These are phyloP conservation scores for Eretmochelys imbricata DNA, from an alignment of 2,113 vertebrate species.

Conservation along the genomic window DNA sequence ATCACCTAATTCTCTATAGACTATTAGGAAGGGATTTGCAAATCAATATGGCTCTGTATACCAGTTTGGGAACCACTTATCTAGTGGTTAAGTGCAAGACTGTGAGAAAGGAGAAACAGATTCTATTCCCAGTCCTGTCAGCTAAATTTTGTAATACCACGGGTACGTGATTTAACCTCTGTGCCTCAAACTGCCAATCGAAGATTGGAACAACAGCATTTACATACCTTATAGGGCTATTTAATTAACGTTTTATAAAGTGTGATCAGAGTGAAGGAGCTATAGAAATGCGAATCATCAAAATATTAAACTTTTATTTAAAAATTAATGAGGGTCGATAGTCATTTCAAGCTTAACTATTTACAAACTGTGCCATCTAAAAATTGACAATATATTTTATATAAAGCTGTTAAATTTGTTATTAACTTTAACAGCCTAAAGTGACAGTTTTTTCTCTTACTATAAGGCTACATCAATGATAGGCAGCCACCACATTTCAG, in stretches of 20 bases:
- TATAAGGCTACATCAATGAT: neutral
- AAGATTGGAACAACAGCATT: neutral
- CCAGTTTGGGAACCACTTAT: neutral
- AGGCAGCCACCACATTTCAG: neutral
- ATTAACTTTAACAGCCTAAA: neutral
- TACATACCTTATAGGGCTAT: neutral
- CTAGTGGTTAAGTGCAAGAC: neutral
- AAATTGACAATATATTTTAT: neutral
- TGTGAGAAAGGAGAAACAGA: neutral
- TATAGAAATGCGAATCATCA: fast-evolving
- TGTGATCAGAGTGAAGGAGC: neutral
- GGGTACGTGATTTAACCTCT: neutral
- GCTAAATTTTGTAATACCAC: neutral
- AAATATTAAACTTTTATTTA: neutral
- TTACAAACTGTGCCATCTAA: neutral
- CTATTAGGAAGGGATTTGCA: neutral
- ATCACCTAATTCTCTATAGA: neutral
- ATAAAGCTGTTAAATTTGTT: neutral
- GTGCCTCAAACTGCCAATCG: neutral
- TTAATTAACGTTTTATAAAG: neutral
- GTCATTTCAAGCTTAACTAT: neutral
- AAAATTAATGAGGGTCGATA: neutral
- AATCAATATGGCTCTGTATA: neutral
- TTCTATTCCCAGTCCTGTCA: neutral
- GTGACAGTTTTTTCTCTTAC: neutral